Conservation (phyloP, 2,797 vertebrate species). For the Ptychobarbus kaznakovi region DNA sequence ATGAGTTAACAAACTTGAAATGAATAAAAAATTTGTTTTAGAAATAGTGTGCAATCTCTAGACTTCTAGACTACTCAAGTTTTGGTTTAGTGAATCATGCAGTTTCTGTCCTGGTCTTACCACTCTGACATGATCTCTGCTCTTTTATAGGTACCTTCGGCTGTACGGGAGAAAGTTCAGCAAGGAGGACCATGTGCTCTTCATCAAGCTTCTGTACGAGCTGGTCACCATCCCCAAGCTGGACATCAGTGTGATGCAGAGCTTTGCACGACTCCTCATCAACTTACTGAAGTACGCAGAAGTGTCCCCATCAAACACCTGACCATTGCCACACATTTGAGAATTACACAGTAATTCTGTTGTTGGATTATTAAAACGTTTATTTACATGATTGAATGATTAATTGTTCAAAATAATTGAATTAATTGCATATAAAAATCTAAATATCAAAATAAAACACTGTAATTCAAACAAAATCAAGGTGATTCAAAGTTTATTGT, state of each 20-base stretch:
- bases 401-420: background rate
- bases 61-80: background rate
- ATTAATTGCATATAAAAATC: background rate
- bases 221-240: slow-evolving; percentile 92
- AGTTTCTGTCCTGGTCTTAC: background rate
- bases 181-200: slow-evolving; percentile 95
- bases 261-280: slow-evolving; percentile 91
- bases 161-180: slow-evolving; percentile 95
- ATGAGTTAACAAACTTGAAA: background rate
- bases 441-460: too few relatives aligned
- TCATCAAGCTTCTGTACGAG: slow-evolving; percentile 93
- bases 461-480: background rate
- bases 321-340: background rate
- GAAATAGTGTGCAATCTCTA: background rate
- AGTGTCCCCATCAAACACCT: background rate
- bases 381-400: background rate
- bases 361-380: background rate
- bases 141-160: slow-evolving; percentile 86
- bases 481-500: background rate
- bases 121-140: slow-evolving; percentile 37
- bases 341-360: background rate
- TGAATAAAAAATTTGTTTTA: background rate
- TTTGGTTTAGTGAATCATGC: background rate
- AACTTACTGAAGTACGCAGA: slow-evolving; percentile 92
- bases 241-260: slow-evolving; percentile 97